Evolutionary conservation across 2,888 invertebrate species (phyloP).

Genomic region (Callinectes sapidus): DNA sequence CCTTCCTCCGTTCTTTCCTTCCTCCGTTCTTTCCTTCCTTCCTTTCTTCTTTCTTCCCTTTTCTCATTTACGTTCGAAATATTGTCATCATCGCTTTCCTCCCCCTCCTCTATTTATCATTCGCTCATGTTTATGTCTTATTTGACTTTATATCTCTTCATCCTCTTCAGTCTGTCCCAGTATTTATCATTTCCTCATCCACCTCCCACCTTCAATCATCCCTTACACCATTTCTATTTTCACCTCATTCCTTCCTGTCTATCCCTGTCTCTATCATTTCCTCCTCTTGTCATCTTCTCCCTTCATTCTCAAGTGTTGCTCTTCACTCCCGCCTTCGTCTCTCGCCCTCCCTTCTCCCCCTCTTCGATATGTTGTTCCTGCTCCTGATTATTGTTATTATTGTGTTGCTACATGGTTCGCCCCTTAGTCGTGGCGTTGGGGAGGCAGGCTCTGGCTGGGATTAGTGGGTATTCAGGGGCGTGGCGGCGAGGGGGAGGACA

Average conservation of each 20-base stretch:
- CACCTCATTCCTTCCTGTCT: background rate
- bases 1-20: constrained; percentile 20
- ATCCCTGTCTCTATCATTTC: background rate
- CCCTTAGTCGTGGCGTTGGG: constrained; percentile 35
- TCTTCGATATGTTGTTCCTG: background rate
- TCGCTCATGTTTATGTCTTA: background rate
- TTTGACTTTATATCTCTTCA: background rate
- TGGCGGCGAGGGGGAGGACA: constrained; percentile 24
- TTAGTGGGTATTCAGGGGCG: constrained; percentile 48
- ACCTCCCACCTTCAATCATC: background rate
- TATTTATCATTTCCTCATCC: background rate
- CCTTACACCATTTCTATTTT: background rate
- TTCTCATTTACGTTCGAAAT: background rate
- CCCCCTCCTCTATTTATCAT: background rate
- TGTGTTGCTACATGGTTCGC: constrained; percentile 45
- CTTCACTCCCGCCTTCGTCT: background rate
- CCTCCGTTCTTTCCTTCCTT: background rate
- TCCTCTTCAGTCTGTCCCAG: background rate
- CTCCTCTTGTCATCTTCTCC: background rate
- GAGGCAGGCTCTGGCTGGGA: constrained; percentile 45
- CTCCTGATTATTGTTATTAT: constrained; percentile 42
- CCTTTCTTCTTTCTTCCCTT: background rate
- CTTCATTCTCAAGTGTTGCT: background rate
- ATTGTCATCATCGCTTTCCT: background rate
- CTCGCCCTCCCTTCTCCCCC: background rate